Conservation (phyloP, 2,113 vertebrate genomes). For the Caranx melampygus region DNA sequence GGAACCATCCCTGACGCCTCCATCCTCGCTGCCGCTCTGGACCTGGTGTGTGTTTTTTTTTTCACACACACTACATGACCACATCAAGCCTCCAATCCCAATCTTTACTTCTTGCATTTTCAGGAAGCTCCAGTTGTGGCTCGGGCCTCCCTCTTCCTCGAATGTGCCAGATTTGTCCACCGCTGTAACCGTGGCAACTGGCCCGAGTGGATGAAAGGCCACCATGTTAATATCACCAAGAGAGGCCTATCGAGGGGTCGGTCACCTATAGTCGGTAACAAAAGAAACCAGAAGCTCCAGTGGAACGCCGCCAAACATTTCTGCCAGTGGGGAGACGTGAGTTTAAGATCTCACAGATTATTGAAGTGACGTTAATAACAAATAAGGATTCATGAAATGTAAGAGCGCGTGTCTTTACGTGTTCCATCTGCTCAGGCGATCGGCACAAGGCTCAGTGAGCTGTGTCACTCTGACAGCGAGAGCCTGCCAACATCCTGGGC, state of each 20-base stretch:
- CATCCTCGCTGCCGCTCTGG: slow-evolving; percentile 95
- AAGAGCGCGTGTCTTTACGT: neutral
- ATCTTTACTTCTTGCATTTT: neutral
- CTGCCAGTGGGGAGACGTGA: slow-evolving; percentile 99
- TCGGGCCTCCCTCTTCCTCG: slow-evolving; percentile 93
- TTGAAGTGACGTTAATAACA: neutral
- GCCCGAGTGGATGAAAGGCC: slow-evolving; percentile 99
- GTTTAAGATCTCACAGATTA: slow-evolving; percentile 46
- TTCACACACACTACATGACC: no score
- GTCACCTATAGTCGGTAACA: slow-evolving; percentile 95
- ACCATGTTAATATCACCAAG: slow-evolving; percentile 97
- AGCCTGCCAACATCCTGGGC: slow-evolving; percentile 95
- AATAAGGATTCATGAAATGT: neutral
- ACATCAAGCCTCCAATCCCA: no score
- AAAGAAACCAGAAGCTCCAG: slow-evolving; percentile 97
- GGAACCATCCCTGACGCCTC: slow-evolving; percentile 98
- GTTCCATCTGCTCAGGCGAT: slow-evolving; percentile 86
- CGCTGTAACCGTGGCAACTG: slow-evolving; percentile 98
- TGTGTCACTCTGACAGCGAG: slow-evolving; percentile 96
- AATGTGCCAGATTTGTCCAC: slow-evolving; percentile 97
- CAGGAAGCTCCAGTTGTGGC: slow-evolving; percentile 98
- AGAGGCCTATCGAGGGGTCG: slow-evolving; percentile 94
- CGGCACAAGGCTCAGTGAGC: slow-evolving; percentile 92
- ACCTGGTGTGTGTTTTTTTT: slow-evolving; percentile 86
- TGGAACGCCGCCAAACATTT: slow-evolving; percentile 99